phyloP scores from a whole-genome alignment of 2,797 vertebrate species.

The Poecilia gillii region DNA sequence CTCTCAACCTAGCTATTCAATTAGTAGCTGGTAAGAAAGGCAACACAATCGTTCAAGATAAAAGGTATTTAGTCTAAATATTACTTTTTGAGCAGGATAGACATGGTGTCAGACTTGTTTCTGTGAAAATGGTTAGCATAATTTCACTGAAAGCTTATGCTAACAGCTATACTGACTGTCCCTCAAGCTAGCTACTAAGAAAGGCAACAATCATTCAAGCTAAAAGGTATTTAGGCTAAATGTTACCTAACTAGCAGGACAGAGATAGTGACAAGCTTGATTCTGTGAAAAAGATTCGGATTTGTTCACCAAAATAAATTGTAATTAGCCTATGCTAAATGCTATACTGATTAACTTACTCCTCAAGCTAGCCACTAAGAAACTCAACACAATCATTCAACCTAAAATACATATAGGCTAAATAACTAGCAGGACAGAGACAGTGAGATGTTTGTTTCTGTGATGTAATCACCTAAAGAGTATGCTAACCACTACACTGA shows the following conservation, averaged over 20 bases:
- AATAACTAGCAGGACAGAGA: too few species aligned
- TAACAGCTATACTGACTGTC: too few species aligned
- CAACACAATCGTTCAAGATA: not conserved
- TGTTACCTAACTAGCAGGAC: not conserved
- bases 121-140: not conserved
- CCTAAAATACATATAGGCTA: too few species aligned
- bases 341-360: too few species aligned
- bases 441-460: too few species aligned
- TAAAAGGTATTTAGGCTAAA: not conserved
- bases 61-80: not conserved
- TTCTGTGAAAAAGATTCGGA: too few species aligned
- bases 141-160: too few species aligned
- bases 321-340: too few species aligned
- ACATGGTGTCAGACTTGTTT: not conserved
- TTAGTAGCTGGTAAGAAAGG: not conserved
- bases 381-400: too few species aligned
- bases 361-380: too few species aligned
- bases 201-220: not conserved
- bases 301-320: too few species aligned
- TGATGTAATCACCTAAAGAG: not conserved
- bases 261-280: too few species aligned
- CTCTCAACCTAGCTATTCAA: not conserved
- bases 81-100: not conserved
- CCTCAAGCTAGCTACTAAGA: not conserved
- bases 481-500: not conserved